phyloP scores from a whole-genome alignment of 1,140 invertebrate species.

The Sycophaga agraensis region DNA sequence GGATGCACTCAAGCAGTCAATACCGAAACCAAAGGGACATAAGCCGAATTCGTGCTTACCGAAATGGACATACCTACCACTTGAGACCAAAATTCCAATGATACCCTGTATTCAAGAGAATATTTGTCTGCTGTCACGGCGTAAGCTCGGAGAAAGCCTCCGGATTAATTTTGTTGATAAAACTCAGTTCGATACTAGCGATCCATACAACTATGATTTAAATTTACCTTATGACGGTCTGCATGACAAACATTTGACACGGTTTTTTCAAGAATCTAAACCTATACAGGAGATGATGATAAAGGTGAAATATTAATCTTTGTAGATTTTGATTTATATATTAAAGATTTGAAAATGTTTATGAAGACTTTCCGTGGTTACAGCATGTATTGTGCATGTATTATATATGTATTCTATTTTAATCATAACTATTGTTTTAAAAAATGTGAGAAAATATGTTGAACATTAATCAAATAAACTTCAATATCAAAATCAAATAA shows the following conservation, averaged over 20 bases:
- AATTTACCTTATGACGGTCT: constrained; percentile 45
- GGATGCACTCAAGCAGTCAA: constrained; percentile 35
- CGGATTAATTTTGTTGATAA: constrained; percentile 20
- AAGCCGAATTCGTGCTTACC: constrained; percentile 46
- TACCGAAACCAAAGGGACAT: constrained; percentile 43
- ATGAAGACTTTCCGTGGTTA: not conserved
- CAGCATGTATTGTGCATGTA: not conserved
- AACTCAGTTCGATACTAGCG: constrained; percentile 41
- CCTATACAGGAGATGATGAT: not conserved
- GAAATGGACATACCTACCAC: constrained; percentile 46
- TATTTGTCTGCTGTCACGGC: constrained; percentile 29
- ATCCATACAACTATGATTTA: constrained; percentile 44
- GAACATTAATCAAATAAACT: not conserved
- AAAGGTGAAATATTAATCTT: constrained; percentile 22
- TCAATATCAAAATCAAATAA: constrained; percentile 30
- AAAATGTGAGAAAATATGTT: not conserved
- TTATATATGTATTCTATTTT: not conserved
- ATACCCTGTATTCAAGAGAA: constrained; percentile 8
- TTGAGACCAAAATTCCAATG: constrained; percentile 50
- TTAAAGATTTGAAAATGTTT: too few species aligned
- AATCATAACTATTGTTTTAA: not conserved
- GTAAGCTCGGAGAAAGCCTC: constrained; percentile 45
- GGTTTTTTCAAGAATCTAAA: constrained; percentile 38
- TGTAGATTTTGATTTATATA: too few species aligned
- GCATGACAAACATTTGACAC: constrained; percentile 48